Percentiles rank a stretch among this genome's conserved stretches.
Conservation (phyloP, 2,888 invertebrate species). For the Eucera pruinosa region DNA sequence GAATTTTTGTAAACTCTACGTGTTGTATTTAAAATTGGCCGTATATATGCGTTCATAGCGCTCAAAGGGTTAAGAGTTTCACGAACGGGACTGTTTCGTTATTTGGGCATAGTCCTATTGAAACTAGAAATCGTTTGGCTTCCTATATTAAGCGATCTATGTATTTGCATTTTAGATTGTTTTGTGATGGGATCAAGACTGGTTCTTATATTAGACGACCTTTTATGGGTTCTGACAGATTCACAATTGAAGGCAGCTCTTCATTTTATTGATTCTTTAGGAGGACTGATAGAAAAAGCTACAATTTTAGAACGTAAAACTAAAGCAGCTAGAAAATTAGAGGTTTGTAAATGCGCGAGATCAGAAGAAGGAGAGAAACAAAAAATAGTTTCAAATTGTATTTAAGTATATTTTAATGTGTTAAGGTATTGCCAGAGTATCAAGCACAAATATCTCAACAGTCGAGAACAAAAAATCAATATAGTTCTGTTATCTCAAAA, state of each 20-base stretch:
- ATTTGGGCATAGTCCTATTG: too few relatives aligned
- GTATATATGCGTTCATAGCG: too few relatives aligned
- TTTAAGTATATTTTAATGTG: conserved; percentile 7
- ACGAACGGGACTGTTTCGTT: too few relatives aligned
- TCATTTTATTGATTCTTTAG: conserved; percentile 93
- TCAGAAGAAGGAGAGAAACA: not conserved
- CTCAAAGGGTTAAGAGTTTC: too few relatives aligned
- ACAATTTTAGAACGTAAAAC: conserved; percentile 91
- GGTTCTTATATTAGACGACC: conserved; percentile 96
- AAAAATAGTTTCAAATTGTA: not conserved
- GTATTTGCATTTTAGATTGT: conserved; percentile 89
- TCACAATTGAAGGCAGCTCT: conserved; percentile 97
- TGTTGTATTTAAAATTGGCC: too few relatives aligned
- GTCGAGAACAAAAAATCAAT: conserved; percentile 83
- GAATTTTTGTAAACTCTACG: too few relatives aligned
- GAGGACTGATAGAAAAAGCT: conserved; percentile 92
- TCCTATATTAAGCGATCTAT: too few relatives aligned
- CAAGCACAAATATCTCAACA: conserved; percentile 89
- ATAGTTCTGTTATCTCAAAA: conserved; percentile 85
- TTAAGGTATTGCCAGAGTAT: conserved; percentile 89
- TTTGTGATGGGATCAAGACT: conserved; percentile 96
- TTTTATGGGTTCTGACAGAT: conserved; percentile 98
- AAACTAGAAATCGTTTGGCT: too few relatives aligned
- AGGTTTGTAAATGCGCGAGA: conserved; percentile 84
- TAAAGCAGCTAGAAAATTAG: conserved; percentile 94